phyloP scores from a whole-genome alignment of 2,797 vertebrate genomes.

The Chelonia mydas region DNA sequence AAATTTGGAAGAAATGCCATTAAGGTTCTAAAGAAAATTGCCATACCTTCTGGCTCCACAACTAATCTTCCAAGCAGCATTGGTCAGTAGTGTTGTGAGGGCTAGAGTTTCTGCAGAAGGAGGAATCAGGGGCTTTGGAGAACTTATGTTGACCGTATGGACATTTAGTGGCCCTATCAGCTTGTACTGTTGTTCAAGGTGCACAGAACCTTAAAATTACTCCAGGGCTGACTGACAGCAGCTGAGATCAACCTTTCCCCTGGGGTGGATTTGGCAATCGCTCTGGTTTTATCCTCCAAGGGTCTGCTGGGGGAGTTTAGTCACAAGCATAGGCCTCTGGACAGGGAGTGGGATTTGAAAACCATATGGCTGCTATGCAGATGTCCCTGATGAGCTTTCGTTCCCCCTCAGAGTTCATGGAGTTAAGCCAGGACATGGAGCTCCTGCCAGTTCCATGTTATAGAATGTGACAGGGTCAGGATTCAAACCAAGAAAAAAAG shows the following conservation, averaged over 20 bases:
- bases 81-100: background rate
- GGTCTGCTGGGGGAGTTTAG: background rate
- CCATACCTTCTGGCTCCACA: background rate
- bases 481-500: background rate
- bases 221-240: background rate
- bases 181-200: background rate
- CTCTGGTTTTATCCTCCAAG: background rate
- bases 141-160: background rate
- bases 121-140: background rate
- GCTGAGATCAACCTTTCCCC: background rate
- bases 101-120: background rate
- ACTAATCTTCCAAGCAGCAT: background rate
- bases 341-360: background rate
- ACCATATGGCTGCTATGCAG: background rate
- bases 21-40: no score
- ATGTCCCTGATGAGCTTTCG: background rate
- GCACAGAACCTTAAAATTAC: background rate
- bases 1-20: no score
- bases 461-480: background rate
- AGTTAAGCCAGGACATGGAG: background rate
- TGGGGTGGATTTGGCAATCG: background rate
- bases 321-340: background rate
- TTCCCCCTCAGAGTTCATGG: background rate
- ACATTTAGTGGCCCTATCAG: background rate
- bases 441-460: background rate